Conservation (phyloP, 2,888 invertebrate genomes). For the Agrotis segetum region DNA sequence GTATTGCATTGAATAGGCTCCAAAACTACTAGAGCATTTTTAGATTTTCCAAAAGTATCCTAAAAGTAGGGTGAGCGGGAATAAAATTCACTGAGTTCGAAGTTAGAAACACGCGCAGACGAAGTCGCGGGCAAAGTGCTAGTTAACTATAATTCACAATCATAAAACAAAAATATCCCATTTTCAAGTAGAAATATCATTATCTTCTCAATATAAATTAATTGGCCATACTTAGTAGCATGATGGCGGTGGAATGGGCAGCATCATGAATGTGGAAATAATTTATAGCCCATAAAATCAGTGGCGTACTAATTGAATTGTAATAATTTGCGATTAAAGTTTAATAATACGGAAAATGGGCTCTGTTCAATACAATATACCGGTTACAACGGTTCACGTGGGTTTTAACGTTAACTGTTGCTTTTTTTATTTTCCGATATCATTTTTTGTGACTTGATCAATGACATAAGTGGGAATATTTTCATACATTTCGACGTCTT, state of each 20-base stretch:
- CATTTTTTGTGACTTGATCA: neutral
- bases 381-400: conserved; percentile 8
- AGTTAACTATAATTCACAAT: conserved; percentile 8
- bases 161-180: conserved; percentile 15
- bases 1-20: too few species aligned
- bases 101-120: too few species aligned
- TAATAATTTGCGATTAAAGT: conserved; percentile 49
- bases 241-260: conserved; percentile 17
- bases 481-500: neutral
- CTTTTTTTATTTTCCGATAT: neutral
- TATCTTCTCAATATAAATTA: conserved; percentile 26
- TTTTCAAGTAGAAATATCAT: conserved; percentile 18
- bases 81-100: too few species aligned
- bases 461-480: too few species aligned
- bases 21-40: too few species aligned
- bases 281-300: conserved; percentile 54
- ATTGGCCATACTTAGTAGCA: conserved; percentile 11
- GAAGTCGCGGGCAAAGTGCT: too few species aligned
- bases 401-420: conserved; percentile 10
- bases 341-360: conserved; percentile 50
- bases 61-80: too few species aligned
- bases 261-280: conserved; percentile 49
- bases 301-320: conserved; percentile 47
- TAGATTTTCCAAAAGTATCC: too few species aligned
- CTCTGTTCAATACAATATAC: neutral